Base-by-base conservation (phyloP, 2,888 invertebrate genomes). In the Tenthredo livida region DNA sequence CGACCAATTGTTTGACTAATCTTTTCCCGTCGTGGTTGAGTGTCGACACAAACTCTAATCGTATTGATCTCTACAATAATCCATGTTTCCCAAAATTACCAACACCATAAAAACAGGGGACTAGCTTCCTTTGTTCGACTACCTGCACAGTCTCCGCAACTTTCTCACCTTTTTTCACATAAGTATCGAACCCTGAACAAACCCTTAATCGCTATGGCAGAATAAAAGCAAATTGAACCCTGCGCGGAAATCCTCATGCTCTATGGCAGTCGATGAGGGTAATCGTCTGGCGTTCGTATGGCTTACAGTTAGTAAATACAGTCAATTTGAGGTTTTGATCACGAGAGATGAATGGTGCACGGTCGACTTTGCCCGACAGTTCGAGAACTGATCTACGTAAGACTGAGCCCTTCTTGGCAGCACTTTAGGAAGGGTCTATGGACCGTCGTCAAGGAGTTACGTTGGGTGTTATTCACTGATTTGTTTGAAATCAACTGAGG, bases 371-470 rank as follows among this genome's bases (percentile, higher is more conserved):
- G 67, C n/a, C 17, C 10, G 72, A 43, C 77, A 47, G 77, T 50
- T 77, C 17, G 17, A 50, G 50, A 54, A 77, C 50, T 77, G 77
- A 77, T 77, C 25, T 54, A 9, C 29, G 33, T 54, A 54, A 77
- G 47, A 54, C 33, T 33, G 33, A 50, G 33, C 47, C 54, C 33
- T 9, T 33, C 33, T 50, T 54, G 77, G 54, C 54, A 77, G 29
- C 77, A 54, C 77, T 77, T 77, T 54, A 17, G 29, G 17, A 17
- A 77, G 33, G 77, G 77, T 77, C 29, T 33, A 54, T 17, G 29
- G 77, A 77, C 54, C 54, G 77, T 77, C 54, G 77, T 54, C 77
- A 47, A 77, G 77, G 50, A 54, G 25, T 33, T 77, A 77, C 54
- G 12, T 21, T 7, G 50, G 29, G 54, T 77, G 54, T 54, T 43